A percentile compares a stretch with the other conserved stretches of the same genome.
These are phyloP conservation scores for Sarcophaga rosellei DNA, from an alignment of 2,888 invertebrate genomes.

Conservation along the genomic window DNA sequence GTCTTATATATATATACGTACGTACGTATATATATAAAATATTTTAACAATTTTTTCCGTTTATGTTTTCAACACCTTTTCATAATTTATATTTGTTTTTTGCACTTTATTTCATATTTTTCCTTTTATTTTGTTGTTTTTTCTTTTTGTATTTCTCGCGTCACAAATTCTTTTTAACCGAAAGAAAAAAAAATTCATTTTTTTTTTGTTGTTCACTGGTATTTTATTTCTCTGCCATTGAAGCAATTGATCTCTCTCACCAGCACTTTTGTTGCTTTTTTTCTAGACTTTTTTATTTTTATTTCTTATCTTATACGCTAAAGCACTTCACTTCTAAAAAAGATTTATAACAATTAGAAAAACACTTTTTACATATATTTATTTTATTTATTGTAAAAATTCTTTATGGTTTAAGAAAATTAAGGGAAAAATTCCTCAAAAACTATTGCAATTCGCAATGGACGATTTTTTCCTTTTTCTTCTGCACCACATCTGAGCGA, in stretches of 20 bases:
- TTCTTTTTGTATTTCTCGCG: not conserved
- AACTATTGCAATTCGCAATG: slow-evolving; percentile 15
- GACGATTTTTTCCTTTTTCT: slow-evolving; percentile 34
- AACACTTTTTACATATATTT: not conserved
- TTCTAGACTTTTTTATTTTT: slow-evolving; percentile 26
- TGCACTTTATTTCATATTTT: not conserved
- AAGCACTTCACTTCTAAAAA: not conserved
- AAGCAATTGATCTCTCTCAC: not conserved
- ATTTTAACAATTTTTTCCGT: not conserved
- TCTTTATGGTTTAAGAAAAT: not conserved
- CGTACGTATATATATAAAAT: too few species aligned
- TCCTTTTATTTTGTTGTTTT: not conserved
- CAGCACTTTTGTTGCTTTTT: not conserved
- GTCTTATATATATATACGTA: not conserved
- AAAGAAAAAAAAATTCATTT: not conserved
- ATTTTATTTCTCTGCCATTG: slow-evolving; percentile 27
- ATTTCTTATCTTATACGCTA: slow-evolving; percentile 29
- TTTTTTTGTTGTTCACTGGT: slow-evolving; percentile 18
- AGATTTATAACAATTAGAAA: slow-evolving; percentile 1
- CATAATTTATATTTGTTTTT: not conserved
- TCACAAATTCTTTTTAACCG: slow-evolving; percentile 38
- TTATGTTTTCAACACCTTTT: slow-evolving; percentile 30
- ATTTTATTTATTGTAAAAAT: slow-evolving; percentile 13
- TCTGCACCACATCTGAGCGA: slow-evolving; percentile 29
- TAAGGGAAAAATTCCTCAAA: not conserved